A percentile compares a stretch with the other conserved stretches of the same genome.
Evolutionary conservation across 2,113 vertebrate species (phyloP).

Genomic region (Triplophysa rosa): DNA sequence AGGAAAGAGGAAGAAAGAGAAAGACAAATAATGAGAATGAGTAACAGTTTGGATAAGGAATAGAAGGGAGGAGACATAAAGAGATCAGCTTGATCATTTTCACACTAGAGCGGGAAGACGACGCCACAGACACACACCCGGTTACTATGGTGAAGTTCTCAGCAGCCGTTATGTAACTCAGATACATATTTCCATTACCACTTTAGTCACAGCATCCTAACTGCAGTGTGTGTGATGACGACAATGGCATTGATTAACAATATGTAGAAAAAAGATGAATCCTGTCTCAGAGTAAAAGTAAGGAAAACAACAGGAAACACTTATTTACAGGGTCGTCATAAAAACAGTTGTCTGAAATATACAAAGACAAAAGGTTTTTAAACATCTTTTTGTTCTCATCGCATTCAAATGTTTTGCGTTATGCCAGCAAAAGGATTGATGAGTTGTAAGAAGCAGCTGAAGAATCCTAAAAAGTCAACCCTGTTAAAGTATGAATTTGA

Average conservation of each 20-base stretch:
- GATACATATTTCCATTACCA: slow-evolving; percentile 30
- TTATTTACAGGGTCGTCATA: too few relatives aligned
- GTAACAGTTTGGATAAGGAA: neutral
- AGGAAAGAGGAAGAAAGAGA: slow-evolving; percentile 17
- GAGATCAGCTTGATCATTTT: neutral
- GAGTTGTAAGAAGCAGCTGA: too few relatives aligned
- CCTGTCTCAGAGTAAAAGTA: too few relatives aligned
- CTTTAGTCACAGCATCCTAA: slow-evolving; percentile 13
- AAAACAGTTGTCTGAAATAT: too few relatives aligned
- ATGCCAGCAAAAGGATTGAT: too few relatives aligned
- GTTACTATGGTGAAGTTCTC: slow-evolving; percentile 38
- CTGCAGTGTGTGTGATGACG: neutral
- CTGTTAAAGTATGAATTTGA: neutral
- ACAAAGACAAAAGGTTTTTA: too few relatives aligned
- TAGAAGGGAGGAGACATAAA: slow-evolving; percentile 7
- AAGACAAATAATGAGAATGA: neutral
- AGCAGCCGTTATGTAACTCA: neutral
- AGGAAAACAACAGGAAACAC: too few relatives aligned
- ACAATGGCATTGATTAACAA: slow-evolving; percentile 13
- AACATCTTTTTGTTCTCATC: too few relatives aligned
- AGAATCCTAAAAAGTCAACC: too few relatives aligned
- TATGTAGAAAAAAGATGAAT: neutral
- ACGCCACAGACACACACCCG: neutral
- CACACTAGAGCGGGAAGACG: neutral
- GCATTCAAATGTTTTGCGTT: too few relatives aligned